Base-by-base conservation (phyloP, 23 tunicate genomes). In the Halocynthia aurantium region DNA sequence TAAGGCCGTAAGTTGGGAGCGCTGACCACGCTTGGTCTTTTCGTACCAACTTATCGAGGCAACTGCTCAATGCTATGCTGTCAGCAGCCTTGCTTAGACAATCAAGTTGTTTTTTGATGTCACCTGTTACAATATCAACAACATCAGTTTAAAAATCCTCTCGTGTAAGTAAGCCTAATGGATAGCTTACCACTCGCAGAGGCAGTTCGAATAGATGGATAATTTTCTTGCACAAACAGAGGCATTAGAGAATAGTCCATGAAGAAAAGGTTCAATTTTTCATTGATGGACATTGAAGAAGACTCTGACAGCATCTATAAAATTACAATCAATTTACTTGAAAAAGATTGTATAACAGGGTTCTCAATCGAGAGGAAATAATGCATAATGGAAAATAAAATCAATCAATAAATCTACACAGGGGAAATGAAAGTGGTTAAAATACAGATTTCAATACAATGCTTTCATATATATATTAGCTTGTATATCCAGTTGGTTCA, bases 211-310 rank as follows among this genome's bases (percentile, higher is more conserved):
- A 86, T 56, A 50, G 64, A 51, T 5, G 81, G 76, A 56, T 87
- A 93, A 71, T 93, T 93, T 56, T 93, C 98, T 71, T 87, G 93
- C 51, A 93, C 77, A 76, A 93, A 87, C 52, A 90, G 83, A 5
- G 98, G 98, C 70, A 87, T 80, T 86, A 93, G 80, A 8, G 90
- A 87, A 71, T 93, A 93, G 71, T 93, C 98, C 93, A 87, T 88
- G 74, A 93, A 93, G 63, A 93, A 93, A 15, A 93, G 55, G 49
- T 83, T 69, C 40, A 82, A 76, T 56, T 93, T 93, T 21, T 87
- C 95, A 52, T 77, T 52, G 8, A 93, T 12, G n/a, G 93, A 81
- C 73, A 81, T 31, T 15, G 87, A 83, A 6, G 81, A 71, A 7
- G 95, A 83, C 56, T 88, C 95, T 7, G 87, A 78, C 20, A 81